A percentile compares a stretch with the other conserved stretches of the same genome.
Evolutionary conservation across 2,113 vertebrate species (phyloP).

Genomic region (Gallinago paraguaiae): DNA sequence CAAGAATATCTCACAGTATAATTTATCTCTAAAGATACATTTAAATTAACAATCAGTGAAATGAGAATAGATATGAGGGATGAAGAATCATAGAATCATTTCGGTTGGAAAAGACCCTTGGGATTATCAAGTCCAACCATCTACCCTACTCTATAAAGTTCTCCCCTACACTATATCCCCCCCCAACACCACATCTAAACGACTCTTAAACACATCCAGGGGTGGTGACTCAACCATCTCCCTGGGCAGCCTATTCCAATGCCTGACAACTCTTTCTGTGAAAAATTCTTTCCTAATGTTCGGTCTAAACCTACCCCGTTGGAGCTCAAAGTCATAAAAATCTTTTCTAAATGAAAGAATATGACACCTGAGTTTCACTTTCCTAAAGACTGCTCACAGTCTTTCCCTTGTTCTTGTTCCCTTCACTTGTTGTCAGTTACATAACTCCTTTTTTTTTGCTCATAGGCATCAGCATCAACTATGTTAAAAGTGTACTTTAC

Average conservation of each 20-base stretch:
- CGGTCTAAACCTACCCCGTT: too few relatives aligned
- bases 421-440: not conserved
- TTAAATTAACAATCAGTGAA: not conserved
- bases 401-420: not conserved
- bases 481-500: not conserved
- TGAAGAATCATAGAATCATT: too few relatives aligned
- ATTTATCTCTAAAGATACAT: not conserved
- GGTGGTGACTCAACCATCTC: too few relatives aligned
- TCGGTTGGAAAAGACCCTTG: too few relatives aligned
- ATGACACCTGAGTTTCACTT: not conserved
- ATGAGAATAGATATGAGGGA: not conserved
- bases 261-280: too few relatives aligned
- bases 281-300: too few relatives aligned
- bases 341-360: slow-evolving; percentile 4
- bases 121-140: too few relatives aligned
- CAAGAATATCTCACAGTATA: not conserved
- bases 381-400: not conserved
- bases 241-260: too few relatives aligned
- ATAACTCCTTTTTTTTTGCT: not conserved
- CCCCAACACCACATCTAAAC: too few relatives aligned
- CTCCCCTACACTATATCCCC: too few relatives aligned
- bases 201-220: too few relatives aligned
- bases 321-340: not conserved
- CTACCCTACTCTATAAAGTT: too few relatives aligned
- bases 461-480: not conserved